A percentile compares a stretch with the other conserved stretches of the same genome.
Evolutionary conservation across 2,113 vertebrate genomes (phyloP).

Genomic region (Lamprologus callipterus): DNA sequence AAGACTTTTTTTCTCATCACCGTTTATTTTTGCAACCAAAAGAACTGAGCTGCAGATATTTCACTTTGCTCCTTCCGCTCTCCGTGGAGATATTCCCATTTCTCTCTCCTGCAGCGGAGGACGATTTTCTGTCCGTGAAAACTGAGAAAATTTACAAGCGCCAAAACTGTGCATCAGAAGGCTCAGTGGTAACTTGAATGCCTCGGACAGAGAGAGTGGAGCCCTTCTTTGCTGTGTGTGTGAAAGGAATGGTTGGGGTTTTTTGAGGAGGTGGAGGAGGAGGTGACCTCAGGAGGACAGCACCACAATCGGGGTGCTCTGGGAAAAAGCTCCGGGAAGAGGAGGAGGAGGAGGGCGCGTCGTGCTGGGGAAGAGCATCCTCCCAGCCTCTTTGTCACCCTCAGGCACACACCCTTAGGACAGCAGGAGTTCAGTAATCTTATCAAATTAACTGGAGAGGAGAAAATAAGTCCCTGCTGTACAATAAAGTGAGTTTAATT

Average conservation of each 20-base stretch:
- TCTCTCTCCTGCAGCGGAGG: not conserved
- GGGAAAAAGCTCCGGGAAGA: conserved; percentile 14
- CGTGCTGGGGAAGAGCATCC: conserved; percentile 37
- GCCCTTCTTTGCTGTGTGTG: not conserved
- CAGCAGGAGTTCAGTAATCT: not conserved
- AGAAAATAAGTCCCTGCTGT: not conserved
- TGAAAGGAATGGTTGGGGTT: not conserved
- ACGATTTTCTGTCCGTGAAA: not conserved
- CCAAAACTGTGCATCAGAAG: not conserved
- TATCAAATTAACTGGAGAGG: not conserved
- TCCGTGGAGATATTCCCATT: not conserved
- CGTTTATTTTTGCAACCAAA: not conserved
- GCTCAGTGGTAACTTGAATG: not conserved
- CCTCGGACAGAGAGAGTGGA: not conserved
- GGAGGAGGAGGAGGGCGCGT: conserved; percentile 22
- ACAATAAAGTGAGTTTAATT: not conserved
- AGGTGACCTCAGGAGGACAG: conserved; percentile 37
- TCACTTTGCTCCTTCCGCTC: not conserved
- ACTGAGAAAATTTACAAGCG: not conserved
- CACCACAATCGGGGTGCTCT: not conserved
- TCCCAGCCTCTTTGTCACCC: not conserved
- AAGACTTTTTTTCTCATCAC: not conserved
- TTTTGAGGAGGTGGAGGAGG: conserved; percentile 4
- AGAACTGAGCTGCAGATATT: not conserved
- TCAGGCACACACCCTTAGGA: not conserved